These are phyloP conservation scores for Toxotes lorentzi DNA, from an alignment of 2,797 vertebrate genomes.

Conservation along the genomic window DNA sequence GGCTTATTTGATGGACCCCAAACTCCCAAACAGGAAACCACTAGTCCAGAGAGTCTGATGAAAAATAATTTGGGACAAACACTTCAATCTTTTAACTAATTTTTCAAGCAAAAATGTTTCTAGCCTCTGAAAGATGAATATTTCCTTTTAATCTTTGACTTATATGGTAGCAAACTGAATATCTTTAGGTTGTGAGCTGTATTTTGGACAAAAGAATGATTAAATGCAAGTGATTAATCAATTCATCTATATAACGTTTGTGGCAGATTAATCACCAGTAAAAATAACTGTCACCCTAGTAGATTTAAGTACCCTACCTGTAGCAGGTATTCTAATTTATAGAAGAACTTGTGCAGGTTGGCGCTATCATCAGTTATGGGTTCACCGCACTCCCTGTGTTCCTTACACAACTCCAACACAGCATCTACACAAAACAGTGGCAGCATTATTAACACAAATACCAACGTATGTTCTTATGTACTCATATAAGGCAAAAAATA, in stretches of 20 bases:
- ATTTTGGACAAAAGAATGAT: not conserved
- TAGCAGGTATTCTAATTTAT: constrained; percentile 95
- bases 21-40: not conserved
- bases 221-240: not conserved
- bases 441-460: constrained; percentile 4
- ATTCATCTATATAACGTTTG: not conserved
- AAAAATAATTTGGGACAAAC: not conserved
- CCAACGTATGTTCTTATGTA: not conserved
- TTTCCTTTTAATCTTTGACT: not conserved
- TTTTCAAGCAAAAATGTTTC: not conserved
- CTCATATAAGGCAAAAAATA: not conserved
- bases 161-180: not conserved
- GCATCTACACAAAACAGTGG: constrained; percentile 84
- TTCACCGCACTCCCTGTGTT: constrained; percentile 91
- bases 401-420: constrained; percentile 90
- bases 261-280: not conserved
- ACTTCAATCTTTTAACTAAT: not conserved
- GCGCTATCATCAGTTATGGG: constrained; percentile 94
- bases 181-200: not conserved
- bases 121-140: not conserved
- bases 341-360: constrained; percentile 95
- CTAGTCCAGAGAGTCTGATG: not conserved
- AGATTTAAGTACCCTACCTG: constrained; percentile 84
- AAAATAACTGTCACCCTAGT: not conserved
- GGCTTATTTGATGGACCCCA: not conserved